Base-by-base conservation (phyloP, 2,888 invertebrate genomes). In the Lasioglossum oenotherae region DNA sequence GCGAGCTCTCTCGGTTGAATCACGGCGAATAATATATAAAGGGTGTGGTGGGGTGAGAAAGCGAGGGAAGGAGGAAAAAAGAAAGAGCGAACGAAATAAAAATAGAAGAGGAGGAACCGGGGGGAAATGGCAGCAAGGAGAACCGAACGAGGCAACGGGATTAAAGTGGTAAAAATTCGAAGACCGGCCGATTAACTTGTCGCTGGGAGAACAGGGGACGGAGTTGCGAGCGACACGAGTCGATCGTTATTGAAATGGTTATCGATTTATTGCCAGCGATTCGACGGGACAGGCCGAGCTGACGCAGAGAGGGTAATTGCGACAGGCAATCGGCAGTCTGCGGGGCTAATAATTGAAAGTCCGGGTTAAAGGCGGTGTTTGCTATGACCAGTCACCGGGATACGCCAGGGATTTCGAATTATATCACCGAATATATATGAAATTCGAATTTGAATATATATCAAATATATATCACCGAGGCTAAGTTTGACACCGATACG, bases 211-310 rank as follows among this genome's bases (percentile, higher is more conserved):
- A 53, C 23, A 91, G 88, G 89, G 81, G 89, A 86, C 80, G 89
- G 89, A 89, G 90, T 90, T 91, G 91, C 89, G 88, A 80, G 87
- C 87, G 87, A 86, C 87, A 90, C 90, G 87, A 89, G 93, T 92
- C 93, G 89, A 92, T 92, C 89, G 92, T 92, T 92, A 92, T 92
- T 92, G 89, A 90, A 92, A 91, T 88, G 91, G 88, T 92, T 93
- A 93, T 94, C 92, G 93, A 93, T 93, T 93, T 89, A 92, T 92
- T 88, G 91, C 85, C 78, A 23, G 78, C 79, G 83, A 84, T 78
- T 80, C 81, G 72, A 67, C 60, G 81, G 35, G 60, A 69, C 60
- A 8, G 71, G 69, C 31, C 53, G 75, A 23, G 0, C 8, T 23
- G 44, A 23, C 71, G 60, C n/a, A 53, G 73, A 73, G 76, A 77